A percentile compares a stretch with the other conserved stretches of the same genome.
Evolutionary conservation across 2,888 invertebrate genomes (phyloP).

Genomic region (Sinopyrophorus schimmeli): DNA sequence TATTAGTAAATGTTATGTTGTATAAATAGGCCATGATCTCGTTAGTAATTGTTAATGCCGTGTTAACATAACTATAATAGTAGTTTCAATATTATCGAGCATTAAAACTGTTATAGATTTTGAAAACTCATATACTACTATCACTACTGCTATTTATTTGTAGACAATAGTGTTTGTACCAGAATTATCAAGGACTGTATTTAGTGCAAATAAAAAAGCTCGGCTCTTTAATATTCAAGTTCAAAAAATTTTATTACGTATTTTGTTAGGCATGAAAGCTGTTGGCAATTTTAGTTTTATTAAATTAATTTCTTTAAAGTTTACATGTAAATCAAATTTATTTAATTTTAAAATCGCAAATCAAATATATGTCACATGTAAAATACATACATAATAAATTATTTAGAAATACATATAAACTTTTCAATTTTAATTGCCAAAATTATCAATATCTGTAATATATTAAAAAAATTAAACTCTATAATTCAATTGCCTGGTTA

Average conservation of each 20-base stretch:
- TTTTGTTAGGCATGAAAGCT: background rate
- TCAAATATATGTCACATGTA: too few species aligned
- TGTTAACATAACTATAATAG: conserved; percentile 17
- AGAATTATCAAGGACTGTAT: background rate
- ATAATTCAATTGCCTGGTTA: too few species aligned
- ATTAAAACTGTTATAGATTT: conserved; percentile 2
- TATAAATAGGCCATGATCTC: conserved; percentile 49
- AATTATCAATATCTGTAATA: too few species aligned
- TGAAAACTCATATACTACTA: background rate
- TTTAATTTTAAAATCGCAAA: too few species aligned
- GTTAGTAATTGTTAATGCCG: conserved; percentile 41
- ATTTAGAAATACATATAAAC: too few species aligned
- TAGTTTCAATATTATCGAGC: conserved; percentile 14
- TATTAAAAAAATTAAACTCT: too few species aligned
- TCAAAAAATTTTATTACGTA: conserved; percentile 3
- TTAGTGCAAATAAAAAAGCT: background rate
- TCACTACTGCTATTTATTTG: background rate
- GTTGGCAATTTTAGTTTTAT: too few species aligned
- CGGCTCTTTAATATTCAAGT: background rate
- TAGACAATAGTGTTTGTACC: background rate
- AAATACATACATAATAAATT: too few species aligned
- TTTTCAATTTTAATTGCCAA: too few species aligned
- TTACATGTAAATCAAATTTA: too few species aligned
- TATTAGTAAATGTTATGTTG: conserved; percentile 44
- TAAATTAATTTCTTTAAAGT: too few species aligned